phyloP scores from a whole-genome alignment of 2,888 invertebrate species.

The Bugulina stolonifera region DNA sequence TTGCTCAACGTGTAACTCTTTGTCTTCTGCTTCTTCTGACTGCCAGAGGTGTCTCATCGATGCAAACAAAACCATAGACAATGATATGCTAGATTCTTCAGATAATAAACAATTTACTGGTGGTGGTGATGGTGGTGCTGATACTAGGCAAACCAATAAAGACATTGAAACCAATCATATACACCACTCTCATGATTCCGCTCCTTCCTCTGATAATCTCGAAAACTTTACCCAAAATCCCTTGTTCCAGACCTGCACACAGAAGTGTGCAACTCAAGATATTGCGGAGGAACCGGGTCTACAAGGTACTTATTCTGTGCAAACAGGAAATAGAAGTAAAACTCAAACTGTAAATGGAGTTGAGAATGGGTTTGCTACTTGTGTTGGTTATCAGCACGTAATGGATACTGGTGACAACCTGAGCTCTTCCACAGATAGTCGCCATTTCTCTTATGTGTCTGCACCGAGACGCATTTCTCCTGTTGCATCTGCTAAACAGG shows the following conservation, averaged over 20 bases:
- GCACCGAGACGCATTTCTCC: neutral
- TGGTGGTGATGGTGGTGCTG: no score
- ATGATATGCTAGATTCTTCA: neutral
- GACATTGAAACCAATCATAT: no score
- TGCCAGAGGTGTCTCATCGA: neutral
- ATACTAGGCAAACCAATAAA: no score
- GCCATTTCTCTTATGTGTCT: conserved; percentile 3
- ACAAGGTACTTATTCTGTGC: no score
- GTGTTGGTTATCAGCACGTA: neutral
- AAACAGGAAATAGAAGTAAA: no score
- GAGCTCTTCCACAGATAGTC: conserved; percentile 13
- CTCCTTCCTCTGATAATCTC: no score
- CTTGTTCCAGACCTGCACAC: neutral
- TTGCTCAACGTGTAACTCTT: neutral
- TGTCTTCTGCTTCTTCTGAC: neutral
- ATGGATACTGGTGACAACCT: conserved; percentile 6
- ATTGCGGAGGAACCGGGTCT: neutral
- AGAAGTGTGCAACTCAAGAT: neutral
- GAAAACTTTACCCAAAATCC: neutral
- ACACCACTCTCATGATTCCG: no score
- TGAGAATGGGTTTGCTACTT: neutral
- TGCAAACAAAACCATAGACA: neutral
- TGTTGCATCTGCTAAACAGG: neutral
- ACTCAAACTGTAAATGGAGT: neutral
- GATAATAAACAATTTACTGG: neutral